phyloP scores from a whole-genome alignment of 1,140 invertebrate species.

The Papilio machaon region DNA sequence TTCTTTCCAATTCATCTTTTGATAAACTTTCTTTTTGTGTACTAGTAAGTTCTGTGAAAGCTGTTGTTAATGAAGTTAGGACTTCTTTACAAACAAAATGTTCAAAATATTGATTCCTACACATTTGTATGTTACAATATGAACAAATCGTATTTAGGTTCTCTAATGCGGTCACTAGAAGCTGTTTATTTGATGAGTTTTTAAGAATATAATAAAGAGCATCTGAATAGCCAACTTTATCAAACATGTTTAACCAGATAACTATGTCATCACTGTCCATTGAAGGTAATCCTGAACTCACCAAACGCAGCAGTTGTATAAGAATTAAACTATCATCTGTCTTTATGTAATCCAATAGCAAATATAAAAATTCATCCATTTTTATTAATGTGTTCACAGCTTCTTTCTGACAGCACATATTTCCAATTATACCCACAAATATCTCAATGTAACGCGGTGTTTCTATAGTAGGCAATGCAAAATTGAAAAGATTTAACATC shows the following conservation, averaged over 20 bases:
- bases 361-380: constrained; percentile 71
- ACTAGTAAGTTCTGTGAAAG: constrained; percentile 65
- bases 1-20: constrained; percentile 67
- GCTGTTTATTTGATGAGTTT: constrained; percentile 86
- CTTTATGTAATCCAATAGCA: constrained; percentile 82
- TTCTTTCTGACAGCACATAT: constrained; percentile 85
- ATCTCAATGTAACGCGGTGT: constrained; percentile 85
- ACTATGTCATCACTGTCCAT: constrained; percentile 69
- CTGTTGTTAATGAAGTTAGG: constrained; percentile 60
- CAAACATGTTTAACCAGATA: constrained; percentile 80
- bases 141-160: constrained; percentile 82
- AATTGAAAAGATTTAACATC: constrained; percentile 83
- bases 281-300: constrained; percentile 83
- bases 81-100: constrained; percentile 69
- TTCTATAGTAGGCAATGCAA: constrained; percentile 79
- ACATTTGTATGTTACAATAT: constrained; percentile 65
- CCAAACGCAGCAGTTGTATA: constrained; percentile 86
- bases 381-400: constrained; percentile 74
- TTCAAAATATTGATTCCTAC: constrained; percentile 64
- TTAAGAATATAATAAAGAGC: constrained; percentile 85
- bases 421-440: constrained; percentile 87
- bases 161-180: constrained; percentile 82
- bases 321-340: constrained; percentile 85
- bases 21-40: constrained; percentile 59
- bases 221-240: constrained; percentile 79